Conservation (phyloP, 2,797 vertebrate genomes). For the Meriones psammophilus region DNA sequence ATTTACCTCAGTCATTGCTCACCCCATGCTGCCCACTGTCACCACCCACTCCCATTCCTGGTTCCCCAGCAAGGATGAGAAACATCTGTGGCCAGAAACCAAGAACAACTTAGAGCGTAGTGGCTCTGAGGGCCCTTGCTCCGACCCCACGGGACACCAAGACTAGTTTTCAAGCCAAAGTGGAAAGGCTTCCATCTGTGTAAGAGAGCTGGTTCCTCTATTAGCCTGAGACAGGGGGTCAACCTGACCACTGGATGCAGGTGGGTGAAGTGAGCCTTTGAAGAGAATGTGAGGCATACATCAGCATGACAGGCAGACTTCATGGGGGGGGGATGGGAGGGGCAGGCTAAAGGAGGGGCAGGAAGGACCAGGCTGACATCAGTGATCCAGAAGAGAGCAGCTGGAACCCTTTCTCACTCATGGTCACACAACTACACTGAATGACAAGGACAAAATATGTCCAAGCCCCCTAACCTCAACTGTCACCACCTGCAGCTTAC, state of each 20-base stretch:
- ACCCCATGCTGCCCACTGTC: rapidly evolving
- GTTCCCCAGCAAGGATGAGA: neutral
- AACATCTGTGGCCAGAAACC: neutral
- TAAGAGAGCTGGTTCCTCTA: neutral
- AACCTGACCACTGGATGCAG: neutral
- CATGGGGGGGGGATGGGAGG: too few relatives aligned
- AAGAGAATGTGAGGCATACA: rapidly evolving
- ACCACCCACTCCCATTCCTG: neutral
- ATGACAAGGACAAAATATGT: rapidly evolving
- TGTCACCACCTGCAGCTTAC: rapidly evolving
- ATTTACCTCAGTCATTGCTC: rapidly evolving
- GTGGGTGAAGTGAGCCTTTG: rapidly evolving
- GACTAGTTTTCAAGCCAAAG: neutral
- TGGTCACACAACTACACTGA: rapidly evolving
- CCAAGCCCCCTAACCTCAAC: rapidly evolving
- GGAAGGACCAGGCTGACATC: neutral
- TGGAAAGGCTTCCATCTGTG: too few relatives aligned
- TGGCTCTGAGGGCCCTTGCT: rapidly evolving
- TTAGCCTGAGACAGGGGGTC: too few relatives aligned
- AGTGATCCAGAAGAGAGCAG: rapidly evolving
- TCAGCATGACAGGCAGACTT: too few relatives aligned
- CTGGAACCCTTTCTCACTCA: rapidly evolving
- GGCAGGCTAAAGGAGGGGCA: neutral
- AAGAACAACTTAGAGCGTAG: rapidly evolving
- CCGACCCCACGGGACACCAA: rapidly evolving